Evolutionary conservation across 2,797 vertebrate genomes (phyloP), one percentile per base, ranked within the genome.

Genomic region (Mallotus villosus): DNA sequence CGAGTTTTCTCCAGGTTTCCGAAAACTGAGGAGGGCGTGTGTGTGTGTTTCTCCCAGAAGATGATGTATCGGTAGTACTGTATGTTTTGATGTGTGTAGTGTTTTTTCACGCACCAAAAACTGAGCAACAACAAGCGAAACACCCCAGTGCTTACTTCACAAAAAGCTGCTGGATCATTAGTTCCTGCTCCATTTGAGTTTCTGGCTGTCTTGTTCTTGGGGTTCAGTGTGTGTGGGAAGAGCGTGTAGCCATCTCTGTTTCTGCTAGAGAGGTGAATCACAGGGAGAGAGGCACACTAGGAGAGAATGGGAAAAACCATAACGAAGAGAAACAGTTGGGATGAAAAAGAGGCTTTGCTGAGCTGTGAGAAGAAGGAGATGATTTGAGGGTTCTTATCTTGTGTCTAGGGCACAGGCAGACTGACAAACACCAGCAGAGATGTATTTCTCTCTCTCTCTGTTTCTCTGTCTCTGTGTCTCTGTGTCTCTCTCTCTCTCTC

Each of bases 381-480:
- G 3, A 24, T 17, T 8, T 29, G n/a, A 32, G 19, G 64, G 41
- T n/a, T 16, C 46, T 67, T 11, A 67, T 86, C 49, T 73, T 78
- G 78, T 86, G 73, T 72, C 34, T 59, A 65, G 66, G 71, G 77
- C 29, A 32, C 29, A 32, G 29, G 29, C 77, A 29, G 62, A 75
- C 72, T 71, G 74, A 80, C 70, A 83, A 82, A 83, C 55, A 75
- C 68, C 71, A 67, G 67, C 77, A 66, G 70, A 64, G 68, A 32
- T 32, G 29, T 32, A 1, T 32, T 6, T 32, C 29, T 32, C 29
- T 32, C 4, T 32, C 29, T 32, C 29, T 4, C 29, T 32, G 2
- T 32, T 0, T 32, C 29, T 32, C 29, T 32, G 2, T 32, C 4
- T 32, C 29, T 32, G 2, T 32, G 2, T 32, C 29, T 32, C 4